Percentiles rank a stretch among this genome's conserved stretches.
Conservation (phyloP, 2,113 vertebrate genomes). For the Hystrix brachyura region DNA sequence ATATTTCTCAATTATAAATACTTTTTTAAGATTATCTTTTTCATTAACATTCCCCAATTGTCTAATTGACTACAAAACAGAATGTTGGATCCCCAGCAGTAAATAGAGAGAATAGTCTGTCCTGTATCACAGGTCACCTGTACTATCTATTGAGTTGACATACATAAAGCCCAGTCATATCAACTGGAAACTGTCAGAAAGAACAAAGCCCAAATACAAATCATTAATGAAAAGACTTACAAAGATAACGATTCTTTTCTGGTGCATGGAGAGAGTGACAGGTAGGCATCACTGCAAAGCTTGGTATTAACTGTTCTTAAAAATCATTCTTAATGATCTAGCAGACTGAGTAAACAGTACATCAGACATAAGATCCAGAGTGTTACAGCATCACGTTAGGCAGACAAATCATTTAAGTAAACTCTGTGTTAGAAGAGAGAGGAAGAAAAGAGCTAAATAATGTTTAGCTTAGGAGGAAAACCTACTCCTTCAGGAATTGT, state of each 20-base stretch:
- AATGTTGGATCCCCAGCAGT: neutral
- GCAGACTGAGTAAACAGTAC: neutral
- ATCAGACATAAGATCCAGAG: neutral
- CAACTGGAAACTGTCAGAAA: constrained; percentile 45
- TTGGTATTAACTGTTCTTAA: constrained; percentile 14
- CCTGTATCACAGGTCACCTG: neutral
- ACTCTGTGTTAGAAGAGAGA: neutral
- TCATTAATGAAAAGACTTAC: constrained; percentile 26
- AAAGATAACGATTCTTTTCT: neutral
- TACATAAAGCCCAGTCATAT: neutral
- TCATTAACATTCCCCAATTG: neutral
- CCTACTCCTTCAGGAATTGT: neutral
- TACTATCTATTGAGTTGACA: neutral
- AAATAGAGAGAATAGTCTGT: neutral
- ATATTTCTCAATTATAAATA: constrained; percentile 30
- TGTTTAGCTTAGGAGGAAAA: neutral
- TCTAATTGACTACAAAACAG: neutral
- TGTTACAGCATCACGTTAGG: neutral
- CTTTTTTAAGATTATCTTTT: constrained; percentile 54
- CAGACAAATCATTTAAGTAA: constrained; percentile 11
- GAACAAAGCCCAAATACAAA: constrained; percentile 30
- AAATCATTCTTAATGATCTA: constrained; percentile 12
- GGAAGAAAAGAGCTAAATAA: neutral
- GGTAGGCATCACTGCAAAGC: neutral
- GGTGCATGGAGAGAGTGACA: neutral